These are phyloP conservation scores for Gordius sp. DNA, from an alignment of 2,888 invertebrate genomes.

Conservation along the genomic window DNA sequence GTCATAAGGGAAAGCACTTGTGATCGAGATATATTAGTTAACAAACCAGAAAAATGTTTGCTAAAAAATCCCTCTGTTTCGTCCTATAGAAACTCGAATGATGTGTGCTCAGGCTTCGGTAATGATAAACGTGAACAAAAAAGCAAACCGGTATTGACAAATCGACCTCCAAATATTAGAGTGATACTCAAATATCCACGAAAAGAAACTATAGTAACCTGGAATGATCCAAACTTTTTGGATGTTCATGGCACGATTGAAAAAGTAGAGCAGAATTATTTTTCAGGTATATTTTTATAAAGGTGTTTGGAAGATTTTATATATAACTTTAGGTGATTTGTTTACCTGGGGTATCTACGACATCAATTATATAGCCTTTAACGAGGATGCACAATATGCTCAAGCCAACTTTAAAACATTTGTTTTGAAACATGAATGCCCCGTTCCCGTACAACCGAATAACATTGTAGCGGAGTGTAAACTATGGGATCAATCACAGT, in stretches of 20 bases:
- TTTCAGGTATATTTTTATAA: background rate
- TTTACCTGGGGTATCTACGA: slow-evolving; percentile 8
- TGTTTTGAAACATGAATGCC: background rate
- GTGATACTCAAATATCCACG: background rate
- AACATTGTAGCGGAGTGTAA: background rate
- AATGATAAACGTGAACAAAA: background rate
- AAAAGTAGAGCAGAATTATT: slow-evolving; percentile 12
- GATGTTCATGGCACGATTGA: background rate
- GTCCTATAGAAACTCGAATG: too few species aligned
- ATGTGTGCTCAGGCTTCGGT: too few species aligned
- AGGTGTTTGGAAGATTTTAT: background rate
- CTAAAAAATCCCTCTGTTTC: too few species aligned
- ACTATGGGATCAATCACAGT: slow-evolving; percentile 6
- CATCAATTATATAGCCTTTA: background rate
- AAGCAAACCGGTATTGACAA: background rate
- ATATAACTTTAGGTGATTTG: background rate
- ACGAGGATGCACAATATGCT: background rate
- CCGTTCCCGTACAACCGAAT: background rate
- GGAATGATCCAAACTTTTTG: slow-evolving; percentile 4
- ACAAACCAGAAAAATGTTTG: too few species aligned
- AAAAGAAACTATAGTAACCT: slow-evolving; percentile 9
- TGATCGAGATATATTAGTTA: too few species aligned
- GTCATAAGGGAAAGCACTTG: background rate
- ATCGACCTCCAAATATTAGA: background rate
- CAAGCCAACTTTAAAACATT: background rate